Base-by-base conservation (phyloP, 1,140 invertebrate genomes). In the Drosophila murphyi region DNA sequence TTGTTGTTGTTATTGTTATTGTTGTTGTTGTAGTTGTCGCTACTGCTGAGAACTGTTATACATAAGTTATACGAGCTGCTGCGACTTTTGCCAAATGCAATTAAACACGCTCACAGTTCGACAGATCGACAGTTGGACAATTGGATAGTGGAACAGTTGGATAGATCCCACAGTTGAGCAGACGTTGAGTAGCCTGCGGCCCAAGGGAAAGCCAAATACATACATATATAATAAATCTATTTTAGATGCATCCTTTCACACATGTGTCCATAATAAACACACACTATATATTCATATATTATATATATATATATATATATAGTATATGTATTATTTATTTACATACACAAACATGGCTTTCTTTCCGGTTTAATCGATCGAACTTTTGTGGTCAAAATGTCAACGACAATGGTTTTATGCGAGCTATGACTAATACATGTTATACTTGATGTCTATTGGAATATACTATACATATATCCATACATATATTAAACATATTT, bases 41-140 rank as follows among this genome's bases (percentile, higher is more conserved):
- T 20, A 4, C 5, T 32, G 52, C 69, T 43, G 64, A 74, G 75
- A 77, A 73, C 71, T 77, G 75, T 77, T 77, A 69, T 77, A 74
- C 71, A 74, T 72, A 72, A 62, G 37, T 52, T 43, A 52, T 57
- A 31, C 31, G 12, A 28, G 56, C 56, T 54, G 55, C 35, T 62
- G 47, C 52, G 43, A 61, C 51, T 56, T 54, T 51, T 29, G 41
- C 63, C 56, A 45, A 63, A 73, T 64, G 52, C 64, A 77, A 77
- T 69, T 77, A 77, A 74, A 50, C 59, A 68, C 70, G 39, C 59
- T 73, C 47, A 43, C 65, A 60, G 8, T 52, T 20, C 12, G 67
- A 69, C 59, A 45, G 37, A 39, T 68, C 34, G 48, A 51, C 37
- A 45, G 41, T 20, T 29, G 5, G 10, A 28, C 28, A 60, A 20